Conservation (phyloP, 35 echinoderm and acorn worm species). For the Lytechinus pictus region DNA sequence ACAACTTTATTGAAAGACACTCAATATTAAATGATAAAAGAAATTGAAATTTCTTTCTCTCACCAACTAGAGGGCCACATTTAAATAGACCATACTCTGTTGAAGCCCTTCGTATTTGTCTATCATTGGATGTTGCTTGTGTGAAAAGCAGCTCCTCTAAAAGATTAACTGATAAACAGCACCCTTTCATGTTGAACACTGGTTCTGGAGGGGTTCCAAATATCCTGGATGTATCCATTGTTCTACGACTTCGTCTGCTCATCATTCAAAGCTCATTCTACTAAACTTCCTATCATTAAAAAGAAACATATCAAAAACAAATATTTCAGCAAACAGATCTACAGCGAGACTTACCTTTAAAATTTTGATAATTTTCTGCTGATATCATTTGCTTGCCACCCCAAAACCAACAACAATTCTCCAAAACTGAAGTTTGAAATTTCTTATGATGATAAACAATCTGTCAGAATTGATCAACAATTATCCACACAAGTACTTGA, state of each 20-base stretch:
- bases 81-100: conserved; percentile 61
- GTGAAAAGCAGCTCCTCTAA: conserved; percentile 65
- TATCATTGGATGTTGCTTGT: conserved; percentile 64
- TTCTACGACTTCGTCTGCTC: not conserved
- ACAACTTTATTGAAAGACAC: not conserved
- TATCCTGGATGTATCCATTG: conserved; percentile 38
- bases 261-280: not conserved
- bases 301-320: too few species aligned
- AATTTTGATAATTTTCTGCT: too few species aligned
- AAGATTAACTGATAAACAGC: conserved; percentile 63
- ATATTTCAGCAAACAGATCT: too few species aligned
- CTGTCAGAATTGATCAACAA: too few species aligned
- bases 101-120: conserved; percentile 14
- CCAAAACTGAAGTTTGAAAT: too few species aligned
- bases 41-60: not conserved
- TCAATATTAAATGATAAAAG: not conserved
- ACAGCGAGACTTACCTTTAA: too few species aligned
- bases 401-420: too few species aligned
- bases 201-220: conserved; percentile 85
- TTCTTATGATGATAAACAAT: too few species aligned
- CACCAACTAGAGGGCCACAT: conserved; percentile 56
- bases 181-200: conserved; percentile 72
- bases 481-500: too few species aligned
- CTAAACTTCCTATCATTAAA: too few species aligned
- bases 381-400: too few species aligned